phyloP scores from a whole-genome alignment of 2,113 vertebrate genomes.

The Atherinomorus stipes region DNA sequence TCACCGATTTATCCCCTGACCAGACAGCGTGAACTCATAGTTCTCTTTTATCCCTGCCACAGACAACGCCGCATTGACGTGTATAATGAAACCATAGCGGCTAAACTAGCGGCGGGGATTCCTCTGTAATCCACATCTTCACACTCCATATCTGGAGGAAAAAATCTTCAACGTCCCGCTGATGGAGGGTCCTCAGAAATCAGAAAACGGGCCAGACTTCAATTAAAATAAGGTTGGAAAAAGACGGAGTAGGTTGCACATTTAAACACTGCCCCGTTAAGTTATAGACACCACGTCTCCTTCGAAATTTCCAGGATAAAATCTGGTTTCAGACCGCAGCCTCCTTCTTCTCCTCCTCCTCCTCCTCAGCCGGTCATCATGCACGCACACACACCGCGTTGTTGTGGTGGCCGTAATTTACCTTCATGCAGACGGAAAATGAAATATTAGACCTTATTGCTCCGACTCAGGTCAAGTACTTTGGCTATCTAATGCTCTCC shows the following conservation, averaged over 20 bases:
- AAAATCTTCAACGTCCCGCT: constrained; percentile 56
- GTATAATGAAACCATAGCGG: constrained; percentile 29
- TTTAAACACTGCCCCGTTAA: constrained; percentile 3
- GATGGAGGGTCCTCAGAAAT: constrained; percentile 54
- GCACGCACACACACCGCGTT: constrained; percentile 67
- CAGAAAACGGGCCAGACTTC: constrained; percentile 27
- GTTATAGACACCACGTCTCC: constrained; percentile 40
- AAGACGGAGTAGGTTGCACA: background rate
- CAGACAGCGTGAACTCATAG: constrained; percentile 30
- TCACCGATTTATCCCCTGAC: constrained; percentile 36
- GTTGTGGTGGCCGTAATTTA: constrained; percentile 61
- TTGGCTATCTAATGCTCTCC: constrained; percentile 1
- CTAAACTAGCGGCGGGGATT: constrained; percentile 59
- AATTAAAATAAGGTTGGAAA: constrained; percentile 20
- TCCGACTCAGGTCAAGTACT: background rate
- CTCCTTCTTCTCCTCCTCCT: constrained; percentile 69
- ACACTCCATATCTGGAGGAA: constrained; percentile 77
- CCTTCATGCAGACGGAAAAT: constrained; percentile 25
- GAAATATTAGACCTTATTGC: constrained; percentile 4
- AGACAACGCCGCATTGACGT: constrained; percentile 18
- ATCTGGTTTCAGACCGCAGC: constrained; percentile 73
- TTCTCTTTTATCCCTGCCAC: constrained; percentile 35
- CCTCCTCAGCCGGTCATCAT: constrained; percentile 73
- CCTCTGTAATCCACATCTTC: constrained; percentile 79
- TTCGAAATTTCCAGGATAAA: constrained; percentile 70